Conservation (phyloP, 2,797 vertebrate genomes). For the Argyrosomus regius region DNA sequence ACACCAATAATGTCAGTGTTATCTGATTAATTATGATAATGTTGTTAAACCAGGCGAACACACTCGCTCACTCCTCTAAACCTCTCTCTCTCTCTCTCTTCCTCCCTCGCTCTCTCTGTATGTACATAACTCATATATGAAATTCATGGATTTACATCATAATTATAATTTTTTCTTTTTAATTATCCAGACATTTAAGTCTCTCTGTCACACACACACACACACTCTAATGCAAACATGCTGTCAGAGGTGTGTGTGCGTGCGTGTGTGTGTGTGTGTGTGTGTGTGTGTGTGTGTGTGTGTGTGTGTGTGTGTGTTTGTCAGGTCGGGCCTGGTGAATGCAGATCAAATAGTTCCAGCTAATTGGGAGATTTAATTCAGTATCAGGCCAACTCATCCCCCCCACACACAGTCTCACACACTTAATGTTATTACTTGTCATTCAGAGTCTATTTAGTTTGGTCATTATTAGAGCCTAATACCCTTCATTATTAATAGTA, state of each 20-base stretch:
- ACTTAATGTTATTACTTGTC: constrained; percentile 57
- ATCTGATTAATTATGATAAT: constrained; percentile 74
- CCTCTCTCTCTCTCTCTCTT: not conserved
- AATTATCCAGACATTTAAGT: constrained; percentile 3
- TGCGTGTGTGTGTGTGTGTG: not conserved
- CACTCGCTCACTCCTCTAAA: constrained; percentile 26
- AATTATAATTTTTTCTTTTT: constrained; percentile 5
- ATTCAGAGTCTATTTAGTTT: constrained; percentile 59
- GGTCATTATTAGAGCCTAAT: constrained; percentile 64
- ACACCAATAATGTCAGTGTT: constrained; percentile 57
- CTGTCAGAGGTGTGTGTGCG: not conserved
- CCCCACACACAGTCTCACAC: constrained; percentile 27
- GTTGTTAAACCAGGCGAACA: constrained; percentile 50
- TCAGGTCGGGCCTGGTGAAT: constrained; percentile 35
- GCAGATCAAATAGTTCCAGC: constrained; percentile 46
- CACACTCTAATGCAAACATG: constrained; percentile 20
- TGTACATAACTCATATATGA: not conserved
- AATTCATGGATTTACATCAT: constrained; percentile 41
- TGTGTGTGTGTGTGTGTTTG: not conserved
- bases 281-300: not conserved
- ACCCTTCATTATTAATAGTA: constrained; percentile 34
- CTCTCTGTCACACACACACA: not conserved
- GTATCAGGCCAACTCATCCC: constrained; percentile 21
- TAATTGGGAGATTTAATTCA: constrained; percentile 54
- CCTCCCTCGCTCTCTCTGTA: not conserved